Evolutionary conservation across 2,888 invertebrate genomes (phyloP), one percentile per base, ranked within the genome.

Genomic region (Pachliopta kotzebuea): DNA sequence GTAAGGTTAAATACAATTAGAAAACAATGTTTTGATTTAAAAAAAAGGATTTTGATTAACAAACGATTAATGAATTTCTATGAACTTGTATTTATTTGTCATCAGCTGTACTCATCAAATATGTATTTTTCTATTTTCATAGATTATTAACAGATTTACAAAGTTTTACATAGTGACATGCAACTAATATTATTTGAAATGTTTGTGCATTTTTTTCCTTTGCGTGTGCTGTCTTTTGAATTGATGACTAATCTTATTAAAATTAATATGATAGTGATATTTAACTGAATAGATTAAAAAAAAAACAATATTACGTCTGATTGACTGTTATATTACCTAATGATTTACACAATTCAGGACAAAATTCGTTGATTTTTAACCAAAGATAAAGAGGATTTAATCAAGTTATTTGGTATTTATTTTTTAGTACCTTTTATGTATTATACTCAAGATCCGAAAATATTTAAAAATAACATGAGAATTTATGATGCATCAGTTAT

Each of bases 371-470:
- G 1, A 0, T 37, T 37, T 37, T 37, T 37, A 37, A 37, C 31
- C 7, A n/a, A n/a, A n/a, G n/a, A n/a, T n/a, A n/a, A n/a, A n/a
- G n/a, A 45, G n/a, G 45, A n/a, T 14, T 6, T n/a, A 11, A 6
- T n/a, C 4, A 45, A 45, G 14, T n/a, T 18, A 17, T 18, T 3
- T 6, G 14, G n/a, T 11, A 18, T 45, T 18, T 45, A 4, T 14
- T 45, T 45, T 45, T 45, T 11, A n/a, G 18, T 45, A 4, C n/a
- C 14, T 18, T n/a, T 9, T 49, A n/a, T 49, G 1, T 20, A 49
- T 6, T n/a, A 4, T 20, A n/a, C 49, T 49, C 4, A 20, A 78
- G 76, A 75, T 78, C 80, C 84, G 81, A 88, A 87, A 88, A 88
- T n/a, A 45, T 37, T 0, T 45, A 45, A 45, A n/a, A 45, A 45